phyloP scores from a whole-genome alignment of 2,113 vertebrate species.

The Lasiurus cinereus region DNA sequence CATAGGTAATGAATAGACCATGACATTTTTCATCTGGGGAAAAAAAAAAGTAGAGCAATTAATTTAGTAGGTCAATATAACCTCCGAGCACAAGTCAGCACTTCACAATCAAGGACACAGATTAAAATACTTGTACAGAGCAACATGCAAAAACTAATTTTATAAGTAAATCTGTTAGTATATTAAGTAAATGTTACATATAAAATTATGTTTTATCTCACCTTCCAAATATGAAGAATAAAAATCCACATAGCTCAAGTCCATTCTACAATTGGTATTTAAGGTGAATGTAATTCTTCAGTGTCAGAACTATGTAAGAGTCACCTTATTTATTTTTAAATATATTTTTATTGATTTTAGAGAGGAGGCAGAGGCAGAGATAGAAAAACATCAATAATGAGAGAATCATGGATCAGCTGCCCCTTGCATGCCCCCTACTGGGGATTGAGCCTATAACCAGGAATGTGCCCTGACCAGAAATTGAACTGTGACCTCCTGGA shows the following conservation, averaged over 20 bases:
- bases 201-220: not conserved
- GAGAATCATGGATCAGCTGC: too few relatives aligned
- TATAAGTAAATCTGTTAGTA: not conserved
- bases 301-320: not conserved
- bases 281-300: not conserved
- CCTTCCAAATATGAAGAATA: not conserved
- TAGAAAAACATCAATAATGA: too few relatives aligned
- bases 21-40: slow-evolving; percentile 90
- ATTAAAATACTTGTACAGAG: not conserved
- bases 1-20: slow-evolving; percentile 92
- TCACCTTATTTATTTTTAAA: too few relatives aligned
- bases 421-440: too few relatives aligned
- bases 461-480: too few relatives aligned
- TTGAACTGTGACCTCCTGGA: too few relatives aligned
- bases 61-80: slow-evolving; percentile 5
- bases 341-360: too few relatives aligned
- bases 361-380: too few relatives aligned
- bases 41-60: slow-evolving; percentile 55
- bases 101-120: not conserved
- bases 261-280: not conserved
- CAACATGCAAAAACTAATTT: not conserved
- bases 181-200: not conserved
- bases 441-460: too few relatives aligned
- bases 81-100: not conserved
- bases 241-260: not conserved